phyloP scores from a whole-genome alignment of 1,140 invertebrate species.

The Scaptomyza pallida region DNA sequence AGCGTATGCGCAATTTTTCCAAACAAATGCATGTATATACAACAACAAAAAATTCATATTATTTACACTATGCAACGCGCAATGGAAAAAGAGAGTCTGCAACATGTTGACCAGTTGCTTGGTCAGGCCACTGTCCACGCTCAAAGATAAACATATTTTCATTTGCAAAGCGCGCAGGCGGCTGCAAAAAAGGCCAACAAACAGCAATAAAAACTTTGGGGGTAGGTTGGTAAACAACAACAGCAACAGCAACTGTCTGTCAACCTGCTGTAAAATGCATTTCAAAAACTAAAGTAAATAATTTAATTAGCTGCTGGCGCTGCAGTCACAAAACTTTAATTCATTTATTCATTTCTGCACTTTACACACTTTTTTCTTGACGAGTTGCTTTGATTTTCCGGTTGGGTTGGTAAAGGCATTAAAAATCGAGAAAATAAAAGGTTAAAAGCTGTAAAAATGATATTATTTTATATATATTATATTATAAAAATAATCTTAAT shows the following conservation, averaged over 20 bases:
- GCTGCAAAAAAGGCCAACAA: background rate
- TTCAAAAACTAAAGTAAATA: conserved; percentile 61
- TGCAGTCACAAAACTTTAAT: conserved; percentile 25
- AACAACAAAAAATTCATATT: conserved; percentile 38
- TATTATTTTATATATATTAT: too few species aligned
- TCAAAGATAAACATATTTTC: conserved; percentile 32
- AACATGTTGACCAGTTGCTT: conserved; percentile 23
- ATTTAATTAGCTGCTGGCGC: conserved; percentile 66
- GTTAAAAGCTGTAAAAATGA: too few species aligned
- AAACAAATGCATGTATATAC: too few species aligned
- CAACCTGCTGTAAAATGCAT: conserved; percentile 40
- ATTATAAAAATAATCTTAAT: too few species aligned
- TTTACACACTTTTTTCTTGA: background rate
- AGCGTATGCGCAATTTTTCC: conserved; percentile 49
- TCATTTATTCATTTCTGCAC: conserved; percentile 23
- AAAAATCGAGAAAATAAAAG: background rate
- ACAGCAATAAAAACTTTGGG: background rate
- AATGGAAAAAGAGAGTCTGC: background rate
- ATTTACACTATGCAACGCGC: conserved; percentile 25
- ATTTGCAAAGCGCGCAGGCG: background rate
- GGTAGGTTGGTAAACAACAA: background rate
- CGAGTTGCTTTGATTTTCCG: background rate
- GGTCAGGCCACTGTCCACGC: conserved; percentile 34
- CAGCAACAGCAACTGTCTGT: conserved; percentile 2
- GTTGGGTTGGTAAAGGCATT: background rate